These are phyloP conservation scores for Balearica regulorum DNA, from an alignment of 2,797 vertebrate genomes.

Conservation along the genomic window DNA sequence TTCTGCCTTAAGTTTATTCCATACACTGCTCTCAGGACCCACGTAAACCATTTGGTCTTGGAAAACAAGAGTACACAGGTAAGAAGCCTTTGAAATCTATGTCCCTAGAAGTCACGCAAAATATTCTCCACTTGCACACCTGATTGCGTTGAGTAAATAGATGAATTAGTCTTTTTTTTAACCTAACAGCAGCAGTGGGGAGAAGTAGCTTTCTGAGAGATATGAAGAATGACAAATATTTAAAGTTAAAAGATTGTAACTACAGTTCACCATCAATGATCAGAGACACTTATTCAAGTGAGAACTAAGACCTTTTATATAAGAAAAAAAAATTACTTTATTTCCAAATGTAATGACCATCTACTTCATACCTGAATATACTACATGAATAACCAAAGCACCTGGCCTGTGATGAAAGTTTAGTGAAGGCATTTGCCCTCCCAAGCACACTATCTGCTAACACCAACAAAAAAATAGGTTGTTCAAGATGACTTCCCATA, in stretches of 20 bases:
- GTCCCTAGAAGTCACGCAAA: background rate
- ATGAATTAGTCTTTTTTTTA: background rate
- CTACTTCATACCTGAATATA: no score
- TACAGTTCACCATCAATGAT: background rate
- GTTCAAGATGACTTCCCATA: background rate
- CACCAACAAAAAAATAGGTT: background rate
- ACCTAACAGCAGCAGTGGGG: background rate
- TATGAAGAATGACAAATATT: background rate
- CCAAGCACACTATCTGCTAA: background rate
- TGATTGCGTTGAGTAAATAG: background rate
- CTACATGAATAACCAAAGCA: background rate
- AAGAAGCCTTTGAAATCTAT: background rate
- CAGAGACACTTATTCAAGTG: background rate
- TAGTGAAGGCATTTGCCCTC: background rate
- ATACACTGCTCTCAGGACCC: background rate
- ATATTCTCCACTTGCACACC: background rate
- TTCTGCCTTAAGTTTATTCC: background rate
- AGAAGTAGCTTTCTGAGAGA: background rate
- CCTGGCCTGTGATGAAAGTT: background rate
- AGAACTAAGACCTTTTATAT: background rate
- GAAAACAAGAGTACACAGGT: background rate
- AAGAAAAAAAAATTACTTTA: background rate
- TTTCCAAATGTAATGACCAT: no score
- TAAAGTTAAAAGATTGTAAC: background rate
- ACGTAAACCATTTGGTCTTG: fast-evolving